Evolutionary conservation across 2,797 vertebrate genomes (phyloP).

Genomic region (Carduelis carduelis): DNA sequence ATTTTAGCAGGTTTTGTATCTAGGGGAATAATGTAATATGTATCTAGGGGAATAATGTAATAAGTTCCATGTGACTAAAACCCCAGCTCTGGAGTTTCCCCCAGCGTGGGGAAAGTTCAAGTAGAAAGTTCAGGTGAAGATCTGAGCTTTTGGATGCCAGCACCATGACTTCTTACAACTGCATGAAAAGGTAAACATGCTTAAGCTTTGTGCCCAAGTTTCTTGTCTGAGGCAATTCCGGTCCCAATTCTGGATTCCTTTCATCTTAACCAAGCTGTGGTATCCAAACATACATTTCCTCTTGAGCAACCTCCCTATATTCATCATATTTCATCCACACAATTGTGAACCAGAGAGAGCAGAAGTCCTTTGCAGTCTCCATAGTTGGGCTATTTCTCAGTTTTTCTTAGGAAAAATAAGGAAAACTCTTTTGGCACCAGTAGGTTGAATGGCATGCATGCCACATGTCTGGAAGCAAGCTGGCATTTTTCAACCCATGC

Average conservation of each 20-base stretch:
- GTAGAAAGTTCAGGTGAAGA: not conserved
- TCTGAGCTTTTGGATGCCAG: not conserved
- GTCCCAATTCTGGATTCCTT: not conserved
- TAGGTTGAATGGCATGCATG: conserved; percentile 38
- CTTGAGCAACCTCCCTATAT: conserved; percentile 13
- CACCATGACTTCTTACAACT: not conserved
- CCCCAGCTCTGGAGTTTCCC: not conserved
- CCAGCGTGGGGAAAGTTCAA: not conserved
- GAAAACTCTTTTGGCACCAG: not conserved
- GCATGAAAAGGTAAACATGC: not conserved
- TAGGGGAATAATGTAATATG: not conserved
- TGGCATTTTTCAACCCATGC: conserved; percentile 13
- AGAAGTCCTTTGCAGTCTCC: not conserved
- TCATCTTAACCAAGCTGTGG: conserved; percentile 7
- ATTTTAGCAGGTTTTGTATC: not conserved
- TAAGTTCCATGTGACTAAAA: not conserved
- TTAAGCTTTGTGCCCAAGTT: not conserved
- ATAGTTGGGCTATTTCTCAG: not conserved
- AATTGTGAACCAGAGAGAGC: not conserved
- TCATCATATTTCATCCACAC: not conserved
- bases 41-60: not conserved
- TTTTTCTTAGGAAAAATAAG: not conserved
- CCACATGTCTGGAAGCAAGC: not conserved
- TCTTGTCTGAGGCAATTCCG: not conserved
- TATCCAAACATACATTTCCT: conserved; percentile 35